Percentiles rank a stretch among this genome's conserved stretches.
These are phyloP conservation scores for Dermatemys mawii DNA, from an alignment of 2,113 vertebrate genomes.

Conservation along the genomic window DNA sequence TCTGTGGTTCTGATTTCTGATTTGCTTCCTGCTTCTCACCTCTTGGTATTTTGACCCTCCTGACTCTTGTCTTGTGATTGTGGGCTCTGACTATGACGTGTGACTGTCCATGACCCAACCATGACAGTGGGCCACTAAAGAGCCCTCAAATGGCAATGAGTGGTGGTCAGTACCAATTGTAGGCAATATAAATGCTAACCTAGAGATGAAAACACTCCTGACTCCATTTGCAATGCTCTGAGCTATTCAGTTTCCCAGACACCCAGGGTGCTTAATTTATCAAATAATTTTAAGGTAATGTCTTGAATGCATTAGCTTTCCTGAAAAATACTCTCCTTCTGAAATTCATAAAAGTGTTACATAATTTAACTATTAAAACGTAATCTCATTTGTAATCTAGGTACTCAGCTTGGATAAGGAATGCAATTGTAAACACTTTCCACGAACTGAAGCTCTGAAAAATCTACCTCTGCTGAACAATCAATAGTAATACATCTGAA, in stretches of 20 bases:
- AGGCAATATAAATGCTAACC: neutral
- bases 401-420: neutral
- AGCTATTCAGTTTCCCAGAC: neutral
- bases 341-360: neutral
- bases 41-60: neutral
- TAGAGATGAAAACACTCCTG: neutral
- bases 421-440: neutral
- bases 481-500: neutral
- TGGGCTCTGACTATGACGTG: neutral
- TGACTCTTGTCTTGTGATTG: neutral
- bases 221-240: neutral
- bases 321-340: neutral
- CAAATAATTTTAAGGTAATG: slow-evolving; percentile 25
- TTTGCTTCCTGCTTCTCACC: neutral
- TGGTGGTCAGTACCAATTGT: neutral
- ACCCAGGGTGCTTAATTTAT: neutral
- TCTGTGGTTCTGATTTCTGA: neutral
- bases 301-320: neutral
- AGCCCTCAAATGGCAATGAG: neutral
- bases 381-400: neutral
- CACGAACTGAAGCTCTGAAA: neutral
- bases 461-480: neutral
- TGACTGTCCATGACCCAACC: neutral
- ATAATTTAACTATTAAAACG: slow-evolving; percentile 32
- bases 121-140: neutral